Evolutionary conservation across 2,888 invertebrate species (phyloP).

Genomic region (Himalopsyche anomala): DNA sequence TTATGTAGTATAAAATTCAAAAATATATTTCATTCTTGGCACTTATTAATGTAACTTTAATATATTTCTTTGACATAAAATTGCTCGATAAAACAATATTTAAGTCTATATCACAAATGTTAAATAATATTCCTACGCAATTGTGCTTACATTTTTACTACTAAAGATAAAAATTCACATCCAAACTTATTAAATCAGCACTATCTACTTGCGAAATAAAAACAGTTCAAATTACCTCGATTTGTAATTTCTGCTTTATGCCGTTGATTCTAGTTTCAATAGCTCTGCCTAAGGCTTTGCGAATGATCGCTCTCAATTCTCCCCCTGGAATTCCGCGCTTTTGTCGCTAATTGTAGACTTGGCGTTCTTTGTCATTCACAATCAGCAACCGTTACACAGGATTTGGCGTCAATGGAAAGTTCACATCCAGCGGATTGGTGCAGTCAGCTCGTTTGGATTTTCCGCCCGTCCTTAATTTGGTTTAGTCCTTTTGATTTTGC

Average conservation of each 20-base stretch:
- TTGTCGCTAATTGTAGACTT: slow-evolving; percentile 32
- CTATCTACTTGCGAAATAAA: too few relatives aligned
- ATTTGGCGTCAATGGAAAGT: slow-evolving; percentile 22
- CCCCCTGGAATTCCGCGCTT: slow-evolving; percentile 3
- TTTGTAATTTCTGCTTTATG: background rate
- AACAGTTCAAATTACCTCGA: too few relatives aligned
- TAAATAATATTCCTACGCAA: too few relatives aligned
- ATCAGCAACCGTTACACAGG: slow-evolving; percentile 22
- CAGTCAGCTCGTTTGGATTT: slow-evolving; percentile 15
- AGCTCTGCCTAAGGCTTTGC: background rate
- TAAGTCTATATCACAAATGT: too few relatives aligned
- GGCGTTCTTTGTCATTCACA: slow-evolving; percentile 14
- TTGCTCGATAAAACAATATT: too few relatives aligned
- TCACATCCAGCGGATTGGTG: background rate
- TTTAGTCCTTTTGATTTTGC: background rate
- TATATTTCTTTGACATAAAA: too few relatives aligned
- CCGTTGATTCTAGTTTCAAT: background rate
- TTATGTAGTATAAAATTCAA: too few relatives aligned
- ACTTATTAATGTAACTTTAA: too few relatives aligned
- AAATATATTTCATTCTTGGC: too few relatives aligned
- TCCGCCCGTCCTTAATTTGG: slow-evolving; percentile 15
- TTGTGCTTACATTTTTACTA: too few relatives aligned
- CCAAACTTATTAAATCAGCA: too few relatives aligned
- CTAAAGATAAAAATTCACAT: too few relatives aligned
- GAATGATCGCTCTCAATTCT: slow-evolving; percentile 6